These are phyloP conservation scores for Catostylus mosaicus DNA, from an alignment of 30 jellyfish, hydroid and myxozoan species.

Conservation along the genomic window DNA sequence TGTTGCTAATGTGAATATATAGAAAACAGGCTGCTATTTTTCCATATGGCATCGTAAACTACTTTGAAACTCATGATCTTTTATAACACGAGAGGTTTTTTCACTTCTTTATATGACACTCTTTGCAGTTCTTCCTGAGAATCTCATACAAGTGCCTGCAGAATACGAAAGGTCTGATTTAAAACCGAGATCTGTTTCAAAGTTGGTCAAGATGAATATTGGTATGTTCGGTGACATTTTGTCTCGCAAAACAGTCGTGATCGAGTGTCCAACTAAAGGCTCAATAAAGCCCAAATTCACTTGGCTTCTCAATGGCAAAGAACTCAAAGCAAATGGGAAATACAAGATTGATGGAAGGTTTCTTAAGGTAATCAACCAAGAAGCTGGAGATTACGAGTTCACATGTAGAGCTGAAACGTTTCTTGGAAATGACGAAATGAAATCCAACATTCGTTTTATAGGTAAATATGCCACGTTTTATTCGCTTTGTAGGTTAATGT, in stretches of 20 bases:
- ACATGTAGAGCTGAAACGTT: constrained; percentile 69
- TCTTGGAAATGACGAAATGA: constrained; percentile 51
- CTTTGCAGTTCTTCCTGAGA: constrained; percentile 47
- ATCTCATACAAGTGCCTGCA: constrained; percentile 42
- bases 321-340: constrained; percentile 8
- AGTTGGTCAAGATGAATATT: constrained; percentile 27
- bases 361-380: constrained; percentile 13
- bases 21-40: too few species aligned
- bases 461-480: constrained; percentile 38
- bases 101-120: not conserved
- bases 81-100: too few species aligned
- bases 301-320: constrained; percentile 58
- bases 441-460: constrained; percentile 17
- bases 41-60: too few species aligned
- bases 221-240: constrained; percentile 50
- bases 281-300: constrained; percentile 59
- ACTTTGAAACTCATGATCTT: too few species aligned
- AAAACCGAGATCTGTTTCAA: constrained; percentile 38
- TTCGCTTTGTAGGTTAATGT: too few species aligned
- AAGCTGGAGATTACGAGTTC: constrained; percentile 44
- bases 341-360: constrained; percentile 27
- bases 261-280: constrained; percentile 85
- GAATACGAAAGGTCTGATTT: constrained; percentile 27
- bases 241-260: constrained; percentile 53
- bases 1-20: too few species aligned